These are phyloP conservation scores for Synergus laeviventris DNA, from an alignment of 2,888 invertebrate species.

Conservation along the genomic window DNA sequence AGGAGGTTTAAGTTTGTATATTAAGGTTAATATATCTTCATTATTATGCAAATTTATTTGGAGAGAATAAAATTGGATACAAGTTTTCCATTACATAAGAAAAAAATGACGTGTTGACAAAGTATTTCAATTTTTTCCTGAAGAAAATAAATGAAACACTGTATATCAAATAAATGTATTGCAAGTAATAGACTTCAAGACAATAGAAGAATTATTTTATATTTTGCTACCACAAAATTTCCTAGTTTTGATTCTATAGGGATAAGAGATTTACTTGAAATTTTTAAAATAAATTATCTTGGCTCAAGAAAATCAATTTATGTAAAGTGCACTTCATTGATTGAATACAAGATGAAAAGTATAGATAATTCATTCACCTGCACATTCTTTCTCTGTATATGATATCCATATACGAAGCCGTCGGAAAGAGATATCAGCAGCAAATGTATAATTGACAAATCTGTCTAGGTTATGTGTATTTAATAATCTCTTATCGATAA, in stretches of 20 bases:
- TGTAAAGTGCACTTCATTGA: neutral
- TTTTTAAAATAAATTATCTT: neutral
- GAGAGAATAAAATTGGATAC: neutral
- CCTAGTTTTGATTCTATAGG: too few relatives aligned
- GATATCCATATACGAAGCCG: slow-evolving; percentile 37
- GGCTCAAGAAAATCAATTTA: neutral
- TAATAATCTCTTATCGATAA: slow-evolving; percentile 39
- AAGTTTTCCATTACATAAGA: neutral
- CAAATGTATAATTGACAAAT: slow-evolving; percentile 47
- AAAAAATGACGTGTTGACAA: neutral
- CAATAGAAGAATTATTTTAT: too few relatives aligned
- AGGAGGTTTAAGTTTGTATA: too few relatives aligned
- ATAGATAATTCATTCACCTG: slow-evolving; percentile 10
- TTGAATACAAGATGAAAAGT: slow-evolving; percentile 12
- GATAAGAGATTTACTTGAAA: too few relatives aligned
- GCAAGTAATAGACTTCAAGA: too few relatives aligned
- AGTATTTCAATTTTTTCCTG: neutral
- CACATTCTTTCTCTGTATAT: slow-evolving; percentile 25
- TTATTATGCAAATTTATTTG: too few relatives aligned
- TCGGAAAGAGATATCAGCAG: slow-evolving; percentile 47
- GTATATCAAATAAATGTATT: too few relatives aligned
- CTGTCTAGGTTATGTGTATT: slow-evolving; percentile 44
- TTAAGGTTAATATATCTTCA: too few relatives aligned
- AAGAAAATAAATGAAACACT: too few relatives aligned
- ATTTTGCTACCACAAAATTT: too few relatives aligned